Conservation (phyloP, 1,140 invertebrate genomes). For the Pseudomyrmex sp. region DNA sequence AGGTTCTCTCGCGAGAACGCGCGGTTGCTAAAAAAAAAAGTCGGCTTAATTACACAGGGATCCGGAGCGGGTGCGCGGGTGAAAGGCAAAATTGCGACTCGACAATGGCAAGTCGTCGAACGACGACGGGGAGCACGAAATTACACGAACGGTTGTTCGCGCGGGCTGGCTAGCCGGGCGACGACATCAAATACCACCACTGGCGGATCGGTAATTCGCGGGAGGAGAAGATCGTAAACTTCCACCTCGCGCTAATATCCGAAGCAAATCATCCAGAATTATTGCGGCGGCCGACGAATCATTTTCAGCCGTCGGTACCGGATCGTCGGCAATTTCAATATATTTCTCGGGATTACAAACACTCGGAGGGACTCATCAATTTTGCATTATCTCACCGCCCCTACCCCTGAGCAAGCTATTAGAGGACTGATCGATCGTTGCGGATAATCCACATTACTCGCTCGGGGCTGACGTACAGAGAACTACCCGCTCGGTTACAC, state of each 20-base stretch:
- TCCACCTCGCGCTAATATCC: constrained; percentile 23
- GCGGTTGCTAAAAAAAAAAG: constrained; percentile 66
- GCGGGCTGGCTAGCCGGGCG: not conserved
- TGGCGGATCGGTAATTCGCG: constrained; percentile 51
- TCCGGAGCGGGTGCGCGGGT: constrained; percentile 26
- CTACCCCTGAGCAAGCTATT: constrained; percentile 72
- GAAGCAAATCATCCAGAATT: constrained; percentile 67
- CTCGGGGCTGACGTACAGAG: constrained; percentile 68
- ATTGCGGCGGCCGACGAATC: constrained; percentile 65
- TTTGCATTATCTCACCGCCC: constrained; percentile 74
- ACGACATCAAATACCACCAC: constrained; percentile 4
- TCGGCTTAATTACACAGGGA: constrained; percentile 70
- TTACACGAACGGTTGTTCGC: constrained; percentile 33
- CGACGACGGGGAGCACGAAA: not conserved
- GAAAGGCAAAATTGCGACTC: constrained; percentile 37
- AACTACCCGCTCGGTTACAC: constrained; percentile 52
- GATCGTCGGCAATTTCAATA: constrained; percentile 73
- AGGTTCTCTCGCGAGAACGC: constrained; percentile 65
- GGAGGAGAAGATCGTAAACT: constrained; percentile 24
- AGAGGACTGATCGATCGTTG: constrained; percentile 72
- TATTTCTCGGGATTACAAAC: constrained; percentile 75
- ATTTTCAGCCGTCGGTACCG: constrained; percentile 63
- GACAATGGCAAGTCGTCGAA: constrained; percentile 30
- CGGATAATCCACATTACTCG: constrained; percentile 72
- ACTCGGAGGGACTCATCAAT: constrained; percentile 74